Conservation (phyloP, 2,888 invertebrate genomes). For the Vanessa cardui region DNA sequence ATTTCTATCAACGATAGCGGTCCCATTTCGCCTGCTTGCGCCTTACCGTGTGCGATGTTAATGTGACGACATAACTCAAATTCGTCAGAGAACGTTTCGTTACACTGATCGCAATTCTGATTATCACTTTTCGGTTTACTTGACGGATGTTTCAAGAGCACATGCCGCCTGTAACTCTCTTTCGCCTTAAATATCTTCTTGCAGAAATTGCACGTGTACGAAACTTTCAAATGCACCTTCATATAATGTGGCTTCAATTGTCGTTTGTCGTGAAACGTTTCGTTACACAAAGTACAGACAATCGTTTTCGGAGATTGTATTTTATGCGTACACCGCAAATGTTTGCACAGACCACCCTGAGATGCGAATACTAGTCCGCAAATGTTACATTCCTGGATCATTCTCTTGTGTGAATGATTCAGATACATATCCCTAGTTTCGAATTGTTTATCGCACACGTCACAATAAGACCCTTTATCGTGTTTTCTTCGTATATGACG, state of each 20-base stretch:
- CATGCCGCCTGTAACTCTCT: constrained; percentile 69
- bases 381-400: constrained; percentile 64
- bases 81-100: constrained; percentile 64
- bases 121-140: constrained; percentile 43
- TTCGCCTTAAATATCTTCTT: constrained; percentile 69
- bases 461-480: constrained; percentile 63
- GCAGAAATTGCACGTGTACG: constrained; percentile 68
- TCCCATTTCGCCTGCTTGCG: constrained; percentile 35
- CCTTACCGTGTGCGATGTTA: constrained; percentile 52
- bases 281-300: constrained; percentile 68
- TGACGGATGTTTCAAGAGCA: constrained; percentile 64
- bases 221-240: constrained; percentile 70
- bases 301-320: constrained; percentile 63
- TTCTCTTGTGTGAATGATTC: constrained; percentile 66
- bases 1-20: constrained; percentile 44
- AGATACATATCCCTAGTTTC: constrained; percentile 62
- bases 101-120: constrained; percentile 68
- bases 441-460: constrained; percentile 70
- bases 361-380: constrained; percentile 72
- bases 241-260: constrained; percentile 68
- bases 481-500: constrained; percentile 73
- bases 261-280: constrained; percentile 68
- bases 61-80: constrained; percentile 70
- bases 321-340: constrained; percentile 70
- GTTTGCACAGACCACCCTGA: constrained; percentile 67